Base-by-base conservation (phyloP, 2,888 invertebrate species). In the Phaonia tiefii region DNA sequence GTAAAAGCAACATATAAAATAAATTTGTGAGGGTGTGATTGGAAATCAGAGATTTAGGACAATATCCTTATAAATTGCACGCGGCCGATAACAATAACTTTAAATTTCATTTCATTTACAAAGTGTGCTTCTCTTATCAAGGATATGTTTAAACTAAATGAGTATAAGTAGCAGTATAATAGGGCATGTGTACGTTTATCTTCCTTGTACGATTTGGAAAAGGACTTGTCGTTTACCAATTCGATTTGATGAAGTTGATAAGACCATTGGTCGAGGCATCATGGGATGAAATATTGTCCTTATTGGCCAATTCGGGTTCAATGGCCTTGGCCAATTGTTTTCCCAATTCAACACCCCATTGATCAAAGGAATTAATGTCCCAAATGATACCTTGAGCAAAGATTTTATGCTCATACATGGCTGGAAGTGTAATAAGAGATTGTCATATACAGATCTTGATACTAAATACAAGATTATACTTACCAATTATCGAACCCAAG, bases 291-390 rank as follows among this genome's bases (percentile, higher is more conserved):
- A 96, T 93, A 0, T 94, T 93, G 49, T 92, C 92, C 25, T 91
- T 91, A 86, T 93, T 93, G 80, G 93, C 92, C 58, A 99, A 92
- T 90, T 99, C 99, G 0, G 98, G 97, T 89, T 99, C 98, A 85
- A 99, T 99, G n/a, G 96, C 96, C 92, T 99, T 99, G 0, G 99
- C 99, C 85, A 99, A 91, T 89, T 99, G 98, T 90, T 99, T 99
- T 70, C 99, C 99, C 85, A 99, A 93, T 91, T 99, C 99, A 69
- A 99, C 99, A 42, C 99, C 99, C 99, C 99, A 99, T 89, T 99
- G 99, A 92, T 99, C 99, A 91, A 96, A 99, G 0, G 99, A 99
- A 91, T 99, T 99, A 89, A 99, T 98, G 91, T 99, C 97, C 99
- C 99, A 99, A 87, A 99, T 96, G 60, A 98, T 95, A 54, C 99